Conservation (phyloP, 2,797 vertebrate genomes). For the Catharus ustulatus region DNA sequence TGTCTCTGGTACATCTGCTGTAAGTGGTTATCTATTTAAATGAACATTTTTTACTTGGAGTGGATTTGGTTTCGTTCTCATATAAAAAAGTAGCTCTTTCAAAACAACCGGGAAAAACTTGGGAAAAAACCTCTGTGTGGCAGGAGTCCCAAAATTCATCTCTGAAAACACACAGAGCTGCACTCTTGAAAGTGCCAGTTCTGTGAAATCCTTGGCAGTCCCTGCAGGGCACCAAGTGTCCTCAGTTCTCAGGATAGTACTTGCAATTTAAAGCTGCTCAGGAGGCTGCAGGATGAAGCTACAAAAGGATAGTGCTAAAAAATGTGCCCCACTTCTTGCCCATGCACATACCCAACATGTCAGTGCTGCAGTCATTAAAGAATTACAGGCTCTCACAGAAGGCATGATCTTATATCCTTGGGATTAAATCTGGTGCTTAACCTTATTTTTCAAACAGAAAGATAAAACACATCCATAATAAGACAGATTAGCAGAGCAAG, state of each 20-base stretch:
- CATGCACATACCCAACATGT: neutral
- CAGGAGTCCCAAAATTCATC: slow-evolving; percentile 53
- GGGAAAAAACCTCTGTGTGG: slow-evolving; percentile 41
- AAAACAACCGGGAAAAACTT: slow-evolving; percentile 10
- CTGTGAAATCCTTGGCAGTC: slow-evolving; percentile 50
- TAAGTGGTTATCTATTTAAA: slow-evolving; percentile 37
- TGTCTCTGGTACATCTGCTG: slow-evolving; percentile 19
- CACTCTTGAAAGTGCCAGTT: slow-evolving; percentile 16
- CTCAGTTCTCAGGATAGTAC: slow-evolving; percentile 36
- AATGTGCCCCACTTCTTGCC: neutral
- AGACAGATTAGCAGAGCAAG: slow-evolving; percentile 27
- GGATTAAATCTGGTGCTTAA: slow-evolving; percentile 23
- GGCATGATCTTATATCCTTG: neutral
- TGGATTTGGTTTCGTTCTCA: slow-evolving; percentile 9
- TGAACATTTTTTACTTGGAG: slow-evolving; percentile 29
- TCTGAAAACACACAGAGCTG: slow-evolving; percentile 46
- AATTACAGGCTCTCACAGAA: slow-evolving; percentile 13
- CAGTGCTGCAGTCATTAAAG: neutral
- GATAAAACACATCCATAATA: neutral
- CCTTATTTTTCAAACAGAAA: slow-evolving; percentile 35
- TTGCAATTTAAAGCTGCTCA: slow-evolving; percentile 33
- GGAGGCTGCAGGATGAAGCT: slow-evolving; percentile 3
- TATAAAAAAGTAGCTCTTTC: neutral
- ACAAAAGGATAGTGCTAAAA: neutral
- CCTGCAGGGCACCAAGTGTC: neutral